Evolutionary conservation across 2,888 invertebrate species (phyloP).

Genomic region (Hymenopus coronatus): DNA sequence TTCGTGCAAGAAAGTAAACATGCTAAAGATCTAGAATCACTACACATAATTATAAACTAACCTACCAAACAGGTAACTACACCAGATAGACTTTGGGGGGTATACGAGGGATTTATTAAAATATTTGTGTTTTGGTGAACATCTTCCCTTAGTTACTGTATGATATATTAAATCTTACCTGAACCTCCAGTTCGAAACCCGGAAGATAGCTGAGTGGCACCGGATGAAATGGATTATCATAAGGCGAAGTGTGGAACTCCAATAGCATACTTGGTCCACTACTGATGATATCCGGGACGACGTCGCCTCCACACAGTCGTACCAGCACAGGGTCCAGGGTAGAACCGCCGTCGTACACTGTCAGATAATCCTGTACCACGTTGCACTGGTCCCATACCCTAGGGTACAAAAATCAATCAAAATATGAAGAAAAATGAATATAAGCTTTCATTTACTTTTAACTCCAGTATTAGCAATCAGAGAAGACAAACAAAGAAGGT

Average conservation of each 20-base stretch:
- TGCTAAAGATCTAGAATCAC: too few species aligned
- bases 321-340: slow-evolving; percentile 65
- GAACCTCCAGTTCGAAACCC: slow-evolving; percentile 78
- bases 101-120: too few species aligned
- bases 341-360: slow-evolving; percentile 77
- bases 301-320: slow-evolving; percentile 77
- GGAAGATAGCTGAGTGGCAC: slow-evolving; percentile 71
- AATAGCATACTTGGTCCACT: slow-evolving; percentile 74
- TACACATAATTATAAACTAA: too few species aligned
- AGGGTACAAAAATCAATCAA: slow-evolving; percentile 19
- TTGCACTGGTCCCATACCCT: slow-evolving; percentile 82
- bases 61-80: too few species aligned
- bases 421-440: too few species aligned
- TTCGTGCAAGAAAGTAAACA: too few species aligned
- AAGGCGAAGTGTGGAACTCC: slow-evolving; percentile 78
- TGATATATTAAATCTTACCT: slow-evolving; percentile 50
- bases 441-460: too few species aligned
- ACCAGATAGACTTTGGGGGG: too few species aligned
- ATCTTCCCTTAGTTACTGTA: neutral
- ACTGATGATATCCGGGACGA: slow-evolving; percentile 75
- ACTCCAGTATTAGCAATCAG: too few species aligned
- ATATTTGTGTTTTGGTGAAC: too few species aligned
- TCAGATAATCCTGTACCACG: slow-evolving; percentile 76
- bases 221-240: slow-evolving; percentile 78
- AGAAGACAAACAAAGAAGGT: too few species aligned